These are phyloP conservation scores for Silurus meridionalis DNA, from an alignment of 2,113 vertebrate species.

Conservation along the genomic window DNA sequence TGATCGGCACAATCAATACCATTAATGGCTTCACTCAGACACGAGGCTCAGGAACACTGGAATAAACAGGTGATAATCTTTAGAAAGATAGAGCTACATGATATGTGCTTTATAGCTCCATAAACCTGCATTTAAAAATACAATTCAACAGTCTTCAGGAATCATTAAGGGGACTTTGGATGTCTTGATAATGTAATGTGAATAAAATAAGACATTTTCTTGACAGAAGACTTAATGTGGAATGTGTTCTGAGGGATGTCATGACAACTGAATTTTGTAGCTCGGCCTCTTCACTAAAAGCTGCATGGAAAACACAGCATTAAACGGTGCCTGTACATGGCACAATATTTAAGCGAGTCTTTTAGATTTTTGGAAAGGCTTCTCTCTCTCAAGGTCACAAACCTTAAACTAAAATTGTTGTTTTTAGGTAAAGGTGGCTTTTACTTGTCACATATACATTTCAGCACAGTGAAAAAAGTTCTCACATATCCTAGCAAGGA, in stretches of 20 bases:
- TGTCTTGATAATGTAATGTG: background rate
- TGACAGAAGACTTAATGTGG: background rate
- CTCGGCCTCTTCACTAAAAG: background rate
- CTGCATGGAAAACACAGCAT: background rate
- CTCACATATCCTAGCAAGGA: no score
- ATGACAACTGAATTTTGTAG: background rate
- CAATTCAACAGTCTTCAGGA: background rate
- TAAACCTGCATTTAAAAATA: background rate
- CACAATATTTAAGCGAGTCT: background rate
- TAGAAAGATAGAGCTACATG: background rate
- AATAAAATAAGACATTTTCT: background rate
- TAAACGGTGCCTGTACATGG: background rate
- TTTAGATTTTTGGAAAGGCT: background rate
- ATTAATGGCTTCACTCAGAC: background rate
- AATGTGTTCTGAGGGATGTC: background rate
- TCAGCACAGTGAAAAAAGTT: no score
- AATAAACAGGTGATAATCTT: background rate
- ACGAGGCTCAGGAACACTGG: background rate
- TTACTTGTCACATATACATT: no score
- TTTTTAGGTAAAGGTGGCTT: no score
- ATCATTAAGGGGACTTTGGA: background rate
- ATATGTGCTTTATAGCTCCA: background rate
- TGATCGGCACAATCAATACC: background rate
- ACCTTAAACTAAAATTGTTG: no score
- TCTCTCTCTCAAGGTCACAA: no score